Conservation (phyloP, 2,113 vertebrate genomes). For the Phalacrocorax brasilianus region DNA sequence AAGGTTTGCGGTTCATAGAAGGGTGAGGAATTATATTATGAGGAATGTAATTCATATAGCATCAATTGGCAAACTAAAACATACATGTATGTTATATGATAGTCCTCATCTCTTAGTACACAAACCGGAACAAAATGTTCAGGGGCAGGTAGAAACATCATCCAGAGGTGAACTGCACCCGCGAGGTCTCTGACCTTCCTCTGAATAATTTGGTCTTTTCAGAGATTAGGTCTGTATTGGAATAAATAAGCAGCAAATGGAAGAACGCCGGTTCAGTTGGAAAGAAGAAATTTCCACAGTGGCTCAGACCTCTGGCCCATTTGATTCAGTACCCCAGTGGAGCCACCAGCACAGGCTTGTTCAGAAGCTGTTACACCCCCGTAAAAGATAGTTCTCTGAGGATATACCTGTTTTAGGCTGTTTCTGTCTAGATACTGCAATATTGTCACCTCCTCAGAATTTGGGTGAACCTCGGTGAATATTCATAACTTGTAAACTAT, state of each 20-base stretch:
- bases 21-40: neutral
- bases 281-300: neutral
- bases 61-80: neutral
- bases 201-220: neutral
- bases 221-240: neutral
- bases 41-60: neutral
- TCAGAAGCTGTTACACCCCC: neutral
- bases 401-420: neutral
- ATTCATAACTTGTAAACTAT: neutral
- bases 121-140: neutral
- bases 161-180: neutral
- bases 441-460: neutral
- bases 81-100: neutral
- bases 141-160: neutral
- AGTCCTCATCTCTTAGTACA: neutral
- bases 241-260: neutral
- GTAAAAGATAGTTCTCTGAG: neutral
- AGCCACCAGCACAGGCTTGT: neutral
- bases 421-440: neutral
- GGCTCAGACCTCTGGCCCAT: neutral
- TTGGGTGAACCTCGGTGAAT: neutral
- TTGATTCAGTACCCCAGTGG: neutral
- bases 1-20: neutral
- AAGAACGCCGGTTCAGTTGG: neutral
- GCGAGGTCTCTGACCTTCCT: neutral